These are phyloP conservation scores for Agonopterix subpropinquella DNA, from an alignment of 2,888 invertebrate genomes.

Conservation along the genomic window DNA sequence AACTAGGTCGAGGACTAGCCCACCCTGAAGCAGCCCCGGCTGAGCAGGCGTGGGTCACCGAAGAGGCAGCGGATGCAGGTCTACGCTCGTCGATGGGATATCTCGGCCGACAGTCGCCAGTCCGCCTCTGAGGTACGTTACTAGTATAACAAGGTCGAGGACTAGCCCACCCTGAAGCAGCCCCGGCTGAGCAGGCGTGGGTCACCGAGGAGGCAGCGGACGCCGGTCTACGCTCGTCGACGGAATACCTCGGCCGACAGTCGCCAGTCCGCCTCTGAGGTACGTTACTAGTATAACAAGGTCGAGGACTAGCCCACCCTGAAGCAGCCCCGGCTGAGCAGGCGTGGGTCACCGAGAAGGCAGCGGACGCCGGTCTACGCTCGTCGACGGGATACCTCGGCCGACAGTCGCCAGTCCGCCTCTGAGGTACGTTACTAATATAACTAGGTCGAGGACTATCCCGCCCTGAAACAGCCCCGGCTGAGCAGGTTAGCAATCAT, in stretches of 20 bases:
- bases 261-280: constrained; percentile 66
- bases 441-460: constrained; percentile 78
- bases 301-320: constrained; percentile 83
- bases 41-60: constrained; percentile 60
- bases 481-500: constrained; percentile 47
- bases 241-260: constrained; percentile 53
- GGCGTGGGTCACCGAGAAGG: constrained; percentile 50
- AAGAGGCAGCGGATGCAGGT: constrained; percentile 48
- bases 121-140: constrained; percentile 59
- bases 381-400: constrained; percentile 40
- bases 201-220: constrained; percentile 51
- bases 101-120: constrained; percentile 57
- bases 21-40: constrained; percentile 82
- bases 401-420: constrained; percentile 63
- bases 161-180: constrained; percentile 84
- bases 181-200: constrained; percentile 75
- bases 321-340: constrained; percentile 81
- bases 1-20: constrained; percentile 79
- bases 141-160: constrained; percentile 53
- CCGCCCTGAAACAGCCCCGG: constrained; percentile 84
- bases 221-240: constrained; percentile 42
- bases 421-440: constrained; percentile 43
- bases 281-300: constrained; percentile 10
- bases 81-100: constrained; percentile 38
- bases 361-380: constrained; percentile 48